Percentiles rank a stretch among this genome's conserved stretches.
Conservation (phyloP, 2,888 invertebrate genomes). For the Hypomecis atomaria region DNA sequence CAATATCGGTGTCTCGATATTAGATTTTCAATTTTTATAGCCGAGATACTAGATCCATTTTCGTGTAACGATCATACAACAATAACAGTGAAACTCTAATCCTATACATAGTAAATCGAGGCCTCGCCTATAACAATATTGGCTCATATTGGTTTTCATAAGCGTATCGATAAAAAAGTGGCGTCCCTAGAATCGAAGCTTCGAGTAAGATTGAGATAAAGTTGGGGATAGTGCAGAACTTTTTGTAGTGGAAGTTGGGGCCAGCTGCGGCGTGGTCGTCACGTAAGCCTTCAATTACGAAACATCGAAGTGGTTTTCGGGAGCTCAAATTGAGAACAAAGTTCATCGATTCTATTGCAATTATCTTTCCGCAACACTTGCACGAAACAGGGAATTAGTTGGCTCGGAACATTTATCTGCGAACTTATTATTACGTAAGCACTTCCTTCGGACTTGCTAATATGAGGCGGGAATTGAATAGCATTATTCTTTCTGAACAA, state of each 20-base stretch:
- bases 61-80: conserved; percentile 45
- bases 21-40: conserved; percentile 31
- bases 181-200: conserved; percentile 70
- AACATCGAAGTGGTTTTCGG: conserved; percentile 76
- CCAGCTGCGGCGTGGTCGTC: conserved; percentile 77
- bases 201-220: conserved; percentile 73
- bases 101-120: conserved; percentile 55
- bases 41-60: conserved; percentile 39
- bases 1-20: conserved; percentile 29
- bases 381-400: conserved; percentile 49
- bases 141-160: conserved; percentile 65
- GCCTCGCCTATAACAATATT: conserved; percentile 57
- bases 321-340: conserved; percentile 70
- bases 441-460: conserved; percentile 28
- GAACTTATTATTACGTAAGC: conserved; percentile 31
- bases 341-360: conserved; percentile 75
- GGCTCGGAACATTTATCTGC: conserved; percentile 40
- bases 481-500: conserved; percentile 27
- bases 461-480: conserved; percentile 30
- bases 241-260: conserved; percentile 71
- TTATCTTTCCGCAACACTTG: conserved; percentile 64
- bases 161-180: conserved; percentile 61
- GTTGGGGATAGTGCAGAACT: conserved; percentile 71
- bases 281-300: conserved; percentile 84
- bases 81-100: conserved; percentile 50